These are phyloP conservation scores for Ischnura elegans DNA, from an alignment of 2,888 invertebrate genomes.

Conservation along the genomic window DNA sequence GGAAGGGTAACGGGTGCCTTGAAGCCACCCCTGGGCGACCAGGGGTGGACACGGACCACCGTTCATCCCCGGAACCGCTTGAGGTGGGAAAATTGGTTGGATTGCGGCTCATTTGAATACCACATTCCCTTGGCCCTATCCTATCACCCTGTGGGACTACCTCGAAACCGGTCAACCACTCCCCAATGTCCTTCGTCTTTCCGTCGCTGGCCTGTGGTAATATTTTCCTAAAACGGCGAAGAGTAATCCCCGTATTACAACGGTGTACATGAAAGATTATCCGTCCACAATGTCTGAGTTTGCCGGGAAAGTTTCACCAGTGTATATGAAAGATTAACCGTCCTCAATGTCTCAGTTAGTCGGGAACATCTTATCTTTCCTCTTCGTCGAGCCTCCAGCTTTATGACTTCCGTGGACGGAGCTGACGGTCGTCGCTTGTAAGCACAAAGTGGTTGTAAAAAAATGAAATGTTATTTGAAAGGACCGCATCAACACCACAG, in stretches of 20 bases:
- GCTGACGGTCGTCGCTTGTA: constrained; percentile 2
- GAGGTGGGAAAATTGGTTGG: not conserved
- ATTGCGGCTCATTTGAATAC: not conserved
- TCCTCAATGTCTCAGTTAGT: not conserved
- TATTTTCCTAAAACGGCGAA: not conserved
- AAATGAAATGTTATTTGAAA: not conserved
- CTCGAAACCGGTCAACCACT: constrained; percentile 5
- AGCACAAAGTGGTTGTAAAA: not conserved
- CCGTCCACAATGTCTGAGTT: not conserved
- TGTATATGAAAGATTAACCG: not conserved
- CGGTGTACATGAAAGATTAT: not conserved
- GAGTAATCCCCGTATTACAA: not conserved
- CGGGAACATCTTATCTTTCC: not conserved
- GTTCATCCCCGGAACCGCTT: not conserved
- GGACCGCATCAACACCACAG: not conserved
- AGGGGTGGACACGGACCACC: not conserved
- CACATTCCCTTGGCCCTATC: not conserved
- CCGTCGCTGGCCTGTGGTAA: not conserved
- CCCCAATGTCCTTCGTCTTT: not conserved
- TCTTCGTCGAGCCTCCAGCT: not conserved
- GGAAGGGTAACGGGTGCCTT: not conserved
- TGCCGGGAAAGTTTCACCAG: not conserved
- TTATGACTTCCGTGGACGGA: not conserved
- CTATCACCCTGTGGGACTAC: not conserved
- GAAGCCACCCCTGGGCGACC: not conserved